Conservation (phyloP, 92 coral and sea anemone species). For the Palythoa caribaeorum region DNA sequence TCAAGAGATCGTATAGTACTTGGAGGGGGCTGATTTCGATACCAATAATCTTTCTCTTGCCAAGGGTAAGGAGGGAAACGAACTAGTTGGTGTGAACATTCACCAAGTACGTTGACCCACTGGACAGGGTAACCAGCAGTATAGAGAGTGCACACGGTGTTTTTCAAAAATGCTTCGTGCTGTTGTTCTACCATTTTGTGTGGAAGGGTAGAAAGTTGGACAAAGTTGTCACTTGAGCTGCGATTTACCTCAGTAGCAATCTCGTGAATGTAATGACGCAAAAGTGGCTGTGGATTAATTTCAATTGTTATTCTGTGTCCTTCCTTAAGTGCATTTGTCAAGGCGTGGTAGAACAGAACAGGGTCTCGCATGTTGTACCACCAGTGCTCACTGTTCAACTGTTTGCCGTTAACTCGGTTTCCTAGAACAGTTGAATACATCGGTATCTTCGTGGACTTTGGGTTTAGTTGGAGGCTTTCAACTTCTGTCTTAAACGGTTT, state of each 20-base stretch:
- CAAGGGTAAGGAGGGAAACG: constrained; percentile 87
- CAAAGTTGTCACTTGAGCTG: constrained; percentile 14
- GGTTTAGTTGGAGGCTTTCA: constrained; percentile 38
- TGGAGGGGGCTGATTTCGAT: constrained; percentile 61
- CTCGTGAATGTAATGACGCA: constrained; percentile 71
- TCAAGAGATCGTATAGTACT: constrained; percentile 54
- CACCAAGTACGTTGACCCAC: constrained; percentile 71
- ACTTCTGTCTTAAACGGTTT: constrained; percentile 53
- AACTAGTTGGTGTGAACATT: constrained; percentile 63
- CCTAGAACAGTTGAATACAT: constrained; percentile 91
- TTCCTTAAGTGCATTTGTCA: constrained; percentile 68
- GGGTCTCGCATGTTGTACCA: constrained; percentile 86
- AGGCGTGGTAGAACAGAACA: constrained; percentile 77
- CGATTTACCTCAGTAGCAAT: constrained; percentile 55
- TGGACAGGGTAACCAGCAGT: constrained; percentile 73
- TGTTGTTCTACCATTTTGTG: constrained; percentile 63
- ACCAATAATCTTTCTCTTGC: constrained; percentile 82
- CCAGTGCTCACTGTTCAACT: constrained; percentile 75
- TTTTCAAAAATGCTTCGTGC: constrained; percentile 75
- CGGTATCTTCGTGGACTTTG: constrained; percentile 73
- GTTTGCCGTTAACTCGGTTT: constrained; percentile 61
- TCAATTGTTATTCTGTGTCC: constrained; percentile 73
- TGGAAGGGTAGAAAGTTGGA: constrained; percentile 76
- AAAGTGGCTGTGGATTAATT: constrained; percentile 79
- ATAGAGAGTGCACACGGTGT: constrained; percentile 76